These are phyloP conservation scores for Saturnia japonica DNA, from an alignment of 2,888 invertebrate species.

Conservation along the genomic window DNA sequence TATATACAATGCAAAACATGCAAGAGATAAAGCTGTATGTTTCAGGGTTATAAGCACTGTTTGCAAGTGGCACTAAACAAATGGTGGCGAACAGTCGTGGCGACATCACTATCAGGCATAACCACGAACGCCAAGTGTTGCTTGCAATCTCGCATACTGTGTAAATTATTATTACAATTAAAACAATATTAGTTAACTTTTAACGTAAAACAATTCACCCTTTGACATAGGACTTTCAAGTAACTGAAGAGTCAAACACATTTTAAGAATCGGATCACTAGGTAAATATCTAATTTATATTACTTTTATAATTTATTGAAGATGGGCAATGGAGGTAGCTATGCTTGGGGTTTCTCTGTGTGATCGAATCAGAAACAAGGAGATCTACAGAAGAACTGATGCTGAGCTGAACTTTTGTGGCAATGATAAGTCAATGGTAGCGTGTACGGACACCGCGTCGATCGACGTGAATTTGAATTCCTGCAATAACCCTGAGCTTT, in stretches of 20 bases:
- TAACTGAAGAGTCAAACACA: neutral
- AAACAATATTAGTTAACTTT: neutral
- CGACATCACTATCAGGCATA: conserved; percentile 50
- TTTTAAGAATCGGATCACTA: neutral
- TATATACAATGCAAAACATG: conserved; percentile 44
- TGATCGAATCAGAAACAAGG: too few relatives aligned
- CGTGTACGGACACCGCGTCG: too few relatives aligned
- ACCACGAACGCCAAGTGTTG: conserved; percentile 63
- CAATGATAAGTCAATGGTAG: too few relatives aligned
- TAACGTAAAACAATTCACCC: neutral
- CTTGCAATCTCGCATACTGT: conserved; percentile 72
- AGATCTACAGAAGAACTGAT: too few relatives aligned
- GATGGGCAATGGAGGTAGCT: too few relatives aligned
- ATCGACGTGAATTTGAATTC: too few relatives aligned
- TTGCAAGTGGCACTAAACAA: conserved; percentile 59
- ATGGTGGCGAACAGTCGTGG: conserved; percentile 55
- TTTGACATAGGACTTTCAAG: neutral
- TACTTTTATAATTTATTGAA: too few relatives aligned
- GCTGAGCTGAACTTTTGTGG: too few relatives aligned
- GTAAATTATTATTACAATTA: conserved; percentile 19
- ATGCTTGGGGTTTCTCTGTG: too few relatives aligned
- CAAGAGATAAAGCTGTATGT: conserved; percentile 59
- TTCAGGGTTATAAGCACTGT: conserved; percentile 57
- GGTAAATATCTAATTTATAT: neutral
- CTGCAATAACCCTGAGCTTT: too few relatives aligned